phyloP scores from a whole-genome alignment of 2,113 vertebrate genomes.

The Morone saxatilis region DNA sequence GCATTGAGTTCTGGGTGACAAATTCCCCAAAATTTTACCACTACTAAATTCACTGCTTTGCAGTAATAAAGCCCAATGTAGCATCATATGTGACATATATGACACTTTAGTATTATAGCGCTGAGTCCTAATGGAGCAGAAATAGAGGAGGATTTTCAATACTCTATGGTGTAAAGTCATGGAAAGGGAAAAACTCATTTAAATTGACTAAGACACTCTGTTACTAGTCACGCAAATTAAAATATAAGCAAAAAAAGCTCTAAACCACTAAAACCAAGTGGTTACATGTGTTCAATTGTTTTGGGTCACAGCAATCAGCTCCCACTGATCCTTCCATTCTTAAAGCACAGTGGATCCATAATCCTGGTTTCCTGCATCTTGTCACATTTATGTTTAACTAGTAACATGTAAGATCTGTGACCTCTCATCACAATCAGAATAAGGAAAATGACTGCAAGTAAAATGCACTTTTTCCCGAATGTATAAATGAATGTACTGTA shows the following conservation, averaged over 20 bases:
- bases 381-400: neutral
- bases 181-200: neutral
- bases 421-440: neutral
- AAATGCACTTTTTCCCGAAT: neutral
- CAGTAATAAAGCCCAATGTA: neutral
- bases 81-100: no score
- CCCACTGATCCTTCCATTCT: neutral
- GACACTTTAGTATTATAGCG: neutral
- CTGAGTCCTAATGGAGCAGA: neutral
- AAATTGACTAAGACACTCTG: neutral
- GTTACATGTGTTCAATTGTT: neutral
- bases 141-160: neutral
- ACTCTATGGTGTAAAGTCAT: neutral
- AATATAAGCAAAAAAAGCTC: no score
- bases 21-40: neutral
- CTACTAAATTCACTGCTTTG: neutral
- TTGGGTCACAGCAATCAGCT: neutral
- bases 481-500: neutral
- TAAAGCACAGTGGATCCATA: neutral
- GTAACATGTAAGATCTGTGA: neutral
- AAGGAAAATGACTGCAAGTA: neutral
- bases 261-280: neutral
- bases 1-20: neutral
- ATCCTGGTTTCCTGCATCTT: neutral
- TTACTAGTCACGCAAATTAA: neutral